Evolutionary conservation across 2,888 invertebrate genomes (phyloP), one percentile per base, ranked within the genome.

Genomic region (Eupithecia inturbata): DNA sequence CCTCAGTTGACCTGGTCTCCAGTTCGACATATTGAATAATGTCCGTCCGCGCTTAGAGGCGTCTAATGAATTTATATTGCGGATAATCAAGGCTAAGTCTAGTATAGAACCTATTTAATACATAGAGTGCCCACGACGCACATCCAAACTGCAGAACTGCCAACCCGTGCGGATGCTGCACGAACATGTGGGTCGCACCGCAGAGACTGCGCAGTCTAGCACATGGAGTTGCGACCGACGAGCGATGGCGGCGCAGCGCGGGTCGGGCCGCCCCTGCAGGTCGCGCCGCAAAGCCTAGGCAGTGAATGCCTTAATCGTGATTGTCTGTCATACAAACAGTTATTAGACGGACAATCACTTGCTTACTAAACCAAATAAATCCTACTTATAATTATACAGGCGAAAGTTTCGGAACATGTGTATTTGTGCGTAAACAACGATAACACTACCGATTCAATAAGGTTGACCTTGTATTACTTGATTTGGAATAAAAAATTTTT

Each of bases 1-100:
- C 73, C 60, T n/a, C 63, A 7, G 36, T 62, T 73, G 78, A 77
- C 72, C 76, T 71, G 76, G 60, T 45, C 67, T 60, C 12, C 12
- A 26, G 57, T 57, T 68, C 57, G 72, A 68, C 68, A 49, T 39
- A 22, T 28, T 60, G 45, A 70, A 71, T 74, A 67, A 62, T 64
- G 45, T 49, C 67, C 26, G 64, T 41, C 67, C 60, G 60, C 57
- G 73, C 62, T 62, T 62, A 31, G 62, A 31, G 22, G 39, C 66
- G 66, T 66, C 66, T 66, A 66, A 66, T 66, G 66, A 66, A 66
- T 64, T 36, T 64, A 64, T 64, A 64, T 64, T 64, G 36, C 19
- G 12, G 10, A 4, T 66, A 66, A 66, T 66, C 66, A 66, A 64
- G 63, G 63, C 36, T 64, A 64, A 14, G 12, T 53, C 22, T 53